These are phyloP conservation scores for Acrocephalus kingi DNA, from an alignment of 2,113 vertebrate genomes.

Conservation along the genomic window DNA sequence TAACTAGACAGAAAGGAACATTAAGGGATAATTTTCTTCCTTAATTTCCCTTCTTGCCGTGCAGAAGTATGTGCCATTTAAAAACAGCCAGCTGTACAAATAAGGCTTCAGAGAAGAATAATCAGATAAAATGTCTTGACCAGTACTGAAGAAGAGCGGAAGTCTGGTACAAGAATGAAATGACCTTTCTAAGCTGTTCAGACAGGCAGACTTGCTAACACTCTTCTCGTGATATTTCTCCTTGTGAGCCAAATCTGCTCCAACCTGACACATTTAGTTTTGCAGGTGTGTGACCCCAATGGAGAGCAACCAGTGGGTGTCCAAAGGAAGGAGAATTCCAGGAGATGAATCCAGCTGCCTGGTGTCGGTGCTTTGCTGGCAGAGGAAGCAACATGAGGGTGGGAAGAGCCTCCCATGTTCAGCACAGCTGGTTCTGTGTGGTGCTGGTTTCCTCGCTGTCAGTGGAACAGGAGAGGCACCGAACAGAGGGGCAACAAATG, in stretches of 20 bases:
- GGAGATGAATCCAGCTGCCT: not conserved
- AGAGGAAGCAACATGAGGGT: fast-evolving
- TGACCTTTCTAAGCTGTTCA: not conserved
- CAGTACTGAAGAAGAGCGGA: not conserved
- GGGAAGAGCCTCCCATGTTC: fast-evolving
- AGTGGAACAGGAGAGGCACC: not conserved
- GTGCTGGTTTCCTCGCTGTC: not conserved
- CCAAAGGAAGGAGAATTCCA: not conserved
- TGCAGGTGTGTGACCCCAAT: not conserved
- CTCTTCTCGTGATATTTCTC: not conserved
- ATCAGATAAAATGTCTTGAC: not conserved
- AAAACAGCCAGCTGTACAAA: not conserved
- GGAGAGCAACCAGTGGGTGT: not conserved
- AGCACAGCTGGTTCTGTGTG: not conserved
- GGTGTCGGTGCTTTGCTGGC: not conserved
- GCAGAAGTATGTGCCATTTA: not conserved
- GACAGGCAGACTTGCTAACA: not conserved
- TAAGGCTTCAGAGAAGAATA: not conserved
- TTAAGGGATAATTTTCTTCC: not conserved
- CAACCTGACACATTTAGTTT: not conserved
- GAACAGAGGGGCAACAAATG: not conserved
- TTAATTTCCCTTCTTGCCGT: not conserved
- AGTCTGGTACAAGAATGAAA: not conserved
- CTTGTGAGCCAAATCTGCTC: not conserved
- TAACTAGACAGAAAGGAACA: not conserved